Base-by-base conservation (phyloP, 2,113 vertebrate species). In the Oreochromis spilurus region DNA sequence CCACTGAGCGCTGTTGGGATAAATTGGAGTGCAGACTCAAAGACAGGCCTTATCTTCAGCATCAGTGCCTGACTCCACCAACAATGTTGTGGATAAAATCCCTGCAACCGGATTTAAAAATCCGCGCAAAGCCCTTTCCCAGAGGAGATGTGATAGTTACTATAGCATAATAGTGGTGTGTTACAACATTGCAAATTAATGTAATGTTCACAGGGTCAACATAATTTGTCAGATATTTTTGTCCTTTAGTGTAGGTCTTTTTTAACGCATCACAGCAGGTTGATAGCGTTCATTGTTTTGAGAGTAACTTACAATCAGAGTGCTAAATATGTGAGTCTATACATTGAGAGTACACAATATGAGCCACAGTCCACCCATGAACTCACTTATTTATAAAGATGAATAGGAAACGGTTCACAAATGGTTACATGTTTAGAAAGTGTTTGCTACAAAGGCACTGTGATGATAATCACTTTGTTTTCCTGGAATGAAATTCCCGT, bases 381-480 rank as follows among this genome's bases (percentile, higher is more conserved):
- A 57, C 19, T 9, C 1, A 54, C 52, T 57, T 34, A 65, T 19
- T 19, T 81, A 43, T 7, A 80, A 4, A 83, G 21, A 83, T 81
- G 40, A 9, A 75, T 7, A 58, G 9, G 84, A 38, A 83, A 54
- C 9, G 3, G n/a, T 72, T 62, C 58, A 50, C 9, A 48, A 45
- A 89, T 50, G 19, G 36, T 34, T 81, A 13, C 60, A 65, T 55
- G 7, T 82, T 29, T 31, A 82, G 29, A 79, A 65, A 55, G 77
- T 10, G 7, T 72, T 89, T 84, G 79, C 13, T 16, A 12, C 16
- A 9, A 60, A 81, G n/a, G 60, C 70, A 57, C 24, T 65, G 48
- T 45, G 60, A 83, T 87, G 55, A 86, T 88, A 91, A 93, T 87
- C 45, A 55, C 62, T 89, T 89, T 87, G 83, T 89, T 91, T 89